phyloP scores from a whole-genome alignment of 2,113 vertebrate species.

The Ranitomeya imitator region DNA sequence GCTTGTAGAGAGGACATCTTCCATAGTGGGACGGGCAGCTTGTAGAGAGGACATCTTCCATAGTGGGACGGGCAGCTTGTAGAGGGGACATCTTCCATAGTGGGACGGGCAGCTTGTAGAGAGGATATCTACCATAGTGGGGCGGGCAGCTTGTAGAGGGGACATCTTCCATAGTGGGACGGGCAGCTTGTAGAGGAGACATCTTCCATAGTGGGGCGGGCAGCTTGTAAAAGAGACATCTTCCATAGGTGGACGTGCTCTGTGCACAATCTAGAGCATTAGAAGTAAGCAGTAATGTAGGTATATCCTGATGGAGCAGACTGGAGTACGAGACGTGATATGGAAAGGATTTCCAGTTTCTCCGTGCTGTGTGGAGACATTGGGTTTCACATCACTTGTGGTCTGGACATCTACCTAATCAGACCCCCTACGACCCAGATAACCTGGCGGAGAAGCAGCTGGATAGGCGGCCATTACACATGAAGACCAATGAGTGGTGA shows the following conservation, averaged over 20 bases:
- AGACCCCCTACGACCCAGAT: background rate
- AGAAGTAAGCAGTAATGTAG: background rate
- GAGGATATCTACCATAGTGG: background rate
- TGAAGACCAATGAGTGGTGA: background rate
- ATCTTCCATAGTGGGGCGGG: background rate
- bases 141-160: background rate
- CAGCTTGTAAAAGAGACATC: background rate
- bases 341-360: background rate
- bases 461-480: background rate
- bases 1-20: background rate
- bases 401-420: background rate
- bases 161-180: background rate
- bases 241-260: background rate
- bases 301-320: no score
- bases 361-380: background rate
- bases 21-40: background rate
- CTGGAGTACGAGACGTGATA: background rate
- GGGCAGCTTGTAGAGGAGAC: background rate
- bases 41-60: background rate
- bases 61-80: background rate
- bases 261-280: background rate
- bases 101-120: background rate
- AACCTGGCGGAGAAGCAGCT: background rate
- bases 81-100: background rate
- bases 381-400: background rate